These are phyloP conservation scores for Alces alces DNA, from an alignment of 2,113 vertebrate genomes.

Conservation along the genomic window DNA sequence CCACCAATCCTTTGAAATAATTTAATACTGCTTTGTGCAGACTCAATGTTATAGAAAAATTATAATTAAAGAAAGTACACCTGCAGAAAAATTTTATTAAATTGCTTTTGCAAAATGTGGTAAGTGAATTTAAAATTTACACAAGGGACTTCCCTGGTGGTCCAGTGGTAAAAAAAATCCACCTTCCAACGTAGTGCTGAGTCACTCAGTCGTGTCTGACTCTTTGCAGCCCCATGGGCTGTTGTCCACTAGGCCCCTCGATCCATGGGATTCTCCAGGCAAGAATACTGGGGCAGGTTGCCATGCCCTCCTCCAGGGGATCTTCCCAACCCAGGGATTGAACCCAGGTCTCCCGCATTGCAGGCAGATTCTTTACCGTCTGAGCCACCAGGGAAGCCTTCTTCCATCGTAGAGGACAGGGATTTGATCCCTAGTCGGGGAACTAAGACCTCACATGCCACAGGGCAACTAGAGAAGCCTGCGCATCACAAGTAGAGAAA, in stretches of 20 bases:
- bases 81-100: background rate
- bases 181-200: background rate
- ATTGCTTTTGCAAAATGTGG: background rate
- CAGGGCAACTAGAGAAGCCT: background rate
- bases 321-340: background rate
- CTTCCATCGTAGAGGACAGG: background rate
- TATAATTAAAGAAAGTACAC: background rate
- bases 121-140: background rate
- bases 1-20: background rate
- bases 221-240: background rate
- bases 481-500: background rate
- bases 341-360: background rate
- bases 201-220: background rate
- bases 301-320: background rate
- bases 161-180: background rate
- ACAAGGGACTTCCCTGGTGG: background rate
- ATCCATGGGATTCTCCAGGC: background rate
- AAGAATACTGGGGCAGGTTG: background rate
- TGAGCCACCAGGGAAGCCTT: background rate
- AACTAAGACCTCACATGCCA: background rate
- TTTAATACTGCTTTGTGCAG: background rate
- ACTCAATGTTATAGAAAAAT: slow-evolving; percentile 12
- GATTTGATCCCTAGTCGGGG: background rate
- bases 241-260: background rate
- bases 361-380: accelerated